Evolutionary conservation across 1,140 invertebrate genomes (phyloP).

Genomic region (Vollenhovia emeryi): DNA sequence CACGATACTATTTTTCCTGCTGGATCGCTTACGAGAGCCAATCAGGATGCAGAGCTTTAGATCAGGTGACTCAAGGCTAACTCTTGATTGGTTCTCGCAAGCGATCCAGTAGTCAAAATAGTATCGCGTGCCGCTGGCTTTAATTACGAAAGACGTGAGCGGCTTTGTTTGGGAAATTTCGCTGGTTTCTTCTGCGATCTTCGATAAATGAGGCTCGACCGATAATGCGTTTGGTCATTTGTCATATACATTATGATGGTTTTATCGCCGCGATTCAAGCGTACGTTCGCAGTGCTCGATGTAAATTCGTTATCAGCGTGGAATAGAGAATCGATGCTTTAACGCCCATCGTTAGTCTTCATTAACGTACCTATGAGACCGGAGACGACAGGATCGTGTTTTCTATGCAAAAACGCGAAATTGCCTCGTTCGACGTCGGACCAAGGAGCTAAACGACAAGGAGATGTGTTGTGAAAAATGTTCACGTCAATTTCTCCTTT

Average conservation of each 20-base stretch:
- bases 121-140: too few species aligned
- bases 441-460: slow-evolving; percentile 5
- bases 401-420: slow-evolving; percentile 40
- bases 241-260: not conserved
- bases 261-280: not conserved
- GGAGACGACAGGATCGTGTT: slow-evolving; percentile 31
- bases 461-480: not conserved
- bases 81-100: too few species aligned
- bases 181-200: not conserved
- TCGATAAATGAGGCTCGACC: not conserved
- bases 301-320: slow-evolving; percentile 30
- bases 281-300: slow-evolving; percentile 2
- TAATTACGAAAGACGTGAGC: not conserved
- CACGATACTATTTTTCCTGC: too few species aligned
- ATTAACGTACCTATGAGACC: slow-evolving; percentile 41
- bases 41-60: too few species aligned
- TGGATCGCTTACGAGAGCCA: too few species aligned
- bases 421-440: slow-evolving; percentile 25
- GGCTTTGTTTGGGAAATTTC: not conserved
- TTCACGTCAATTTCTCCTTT: not conserved
- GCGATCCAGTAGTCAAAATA: too few species aligned
- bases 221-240: slow-evolving; percentile 28
- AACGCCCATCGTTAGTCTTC: slow-evolving; percentile 48
- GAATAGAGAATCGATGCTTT: slow-evolving; percentile 47
- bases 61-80: too few species aligned